Base-by-base conservation (phyloP, 2,113 vertebrate genomes). In the Malaclemys terrapin region DNA sequence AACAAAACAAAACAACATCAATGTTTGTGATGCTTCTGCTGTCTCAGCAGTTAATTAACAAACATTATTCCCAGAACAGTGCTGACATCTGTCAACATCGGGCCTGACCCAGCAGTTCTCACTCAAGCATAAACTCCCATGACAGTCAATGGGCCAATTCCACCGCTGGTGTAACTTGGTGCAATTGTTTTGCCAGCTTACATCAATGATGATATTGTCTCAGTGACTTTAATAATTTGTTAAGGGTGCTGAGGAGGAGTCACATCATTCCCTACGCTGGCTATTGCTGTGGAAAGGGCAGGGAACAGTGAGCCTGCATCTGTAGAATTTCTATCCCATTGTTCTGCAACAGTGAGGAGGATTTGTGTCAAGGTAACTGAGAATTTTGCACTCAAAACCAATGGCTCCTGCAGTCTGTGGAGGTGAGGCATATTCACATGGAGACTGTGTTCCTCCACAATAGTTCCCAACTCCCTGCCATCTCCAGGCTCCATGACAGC, bases 401-500 rank as follows among this genome's bases (percentile, higher is more conserved):
- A 4, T 49, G 24, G 45, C 78, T 88, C 17, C 10, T 42, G 6
- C 20, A 69, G 31, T 31, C 25, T 42, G 27, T 31, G 35, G 47
- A 85, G 5, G 10, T 9, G 5, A 12, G 82, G 35, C 3, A 22
- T 5, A 76, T 38, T 38, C 38, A 57, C 57, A 49, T 76, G 57
- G 75, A 16, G 29, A 8, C 57, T 57, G 5, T 4, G 4, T 80
- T 53, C 45, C 88, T 88, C 29, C 56, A 52, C 56, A 94, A 53
- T 3, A 75, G 42, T 16, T 86, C 53, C 25, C n/a, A n/a, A 20
- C 10, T 80, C 0, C 56, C 85, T 90, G 57, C 35, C 69, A 53
- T 0, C 0, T 0, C 38, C 16, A 80, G 9, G 53, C n/a, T 80
- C 42, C 16, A 0, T 91, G 57, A 65, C 16, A 42, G 65, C 47